Evolutionary conservation across 2,888 invertebrate genomes (phyloP).

Genomic region (Leucophenga maculata): DNA sequence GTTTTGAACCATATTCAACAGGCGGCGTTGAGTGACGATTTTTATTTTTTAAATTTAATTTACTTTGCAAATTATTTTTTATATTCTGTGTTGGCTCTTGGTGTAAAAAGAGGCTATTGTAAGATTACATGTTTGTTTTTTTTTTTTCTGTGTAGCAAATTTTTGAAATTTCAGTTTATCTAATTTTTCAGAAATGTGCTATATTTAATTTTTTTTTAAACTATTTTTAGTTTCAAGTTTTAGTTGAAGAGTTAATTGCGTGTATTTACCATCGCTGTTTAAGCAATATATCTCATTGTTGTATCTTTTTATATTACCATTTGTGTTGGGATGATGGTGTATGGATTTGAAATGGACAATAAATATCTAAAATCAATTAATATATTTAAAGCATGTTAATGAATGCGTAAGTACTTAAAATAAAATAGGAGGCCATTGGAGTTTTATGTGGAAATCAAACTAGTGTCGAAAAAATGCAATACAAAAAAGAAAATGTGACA

Average conservation of each 20-base stretch:
- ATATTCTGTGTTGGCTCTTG: slow-evolving; percentile 21
- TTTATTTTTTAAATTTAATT: neutral
- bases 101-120: slow-evolving; percentile 56
- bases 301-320: neutral
- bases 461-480: too few species aligned
- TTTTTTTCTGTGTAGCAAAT: slow-evolving; percentile 29
- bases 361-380: too few species aligned
- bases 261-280: slow-evolving; percentile 64
- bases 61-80: too few species aligned
- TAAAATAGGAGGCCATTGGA: too few species aligned
- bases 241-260: slow-evolving; percentile 53
- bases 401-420: too few species aligned
- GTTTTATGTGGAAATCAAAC: too few species aligned
- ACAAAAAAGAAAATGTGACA: too few species aligned
- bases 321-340: too few species aligned
- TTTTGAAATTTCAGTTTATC: slow-evolving; percentile 38
- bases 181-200: slow-evolving; percentile 47
- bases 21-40: slow-evolving; percentile 23
- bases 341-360: too few species aligned
- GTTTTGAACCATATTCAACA: slow-evolving; percentile 42
- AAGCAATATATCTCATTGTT: slow-evolving; percentile 40
- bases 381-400: too few species aligned
- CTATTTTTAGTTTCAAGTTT: neutral
- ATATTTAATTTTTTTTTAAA: slow-evolving; percentile 33
- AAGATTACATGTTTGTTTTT: slow-evolving; percentile 28